phyloP scores from a whole-genome alignment of 2,797 vertebrate genomes.

The Falco naumanni region DNA sequence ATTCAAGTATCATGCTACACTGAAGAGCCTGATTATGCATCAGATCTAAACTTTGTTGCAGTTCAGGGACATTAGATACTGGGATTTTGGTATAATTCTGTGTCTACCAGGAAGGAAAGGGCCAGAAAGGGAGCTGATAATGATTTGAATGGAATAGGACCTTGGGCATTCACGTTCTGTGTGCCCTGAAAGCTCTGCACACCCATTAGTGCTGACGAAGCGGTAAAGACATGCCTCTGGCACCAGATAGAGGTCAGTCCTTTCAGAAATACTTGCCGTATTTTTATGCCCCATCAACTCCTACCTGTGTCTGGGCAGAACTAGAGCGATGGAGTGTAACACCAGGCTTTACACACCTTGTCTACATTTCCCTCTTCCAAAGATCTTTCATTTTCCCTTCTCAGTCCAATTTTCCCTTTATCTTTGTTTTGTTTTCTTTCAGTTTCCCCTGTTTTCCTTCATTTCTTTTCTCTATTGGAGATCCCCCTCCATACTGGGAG shows the following conservation, averaged over 20 bases:
- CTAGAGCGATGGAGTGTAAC: neutral
- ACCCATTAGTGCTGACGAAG: neutral
- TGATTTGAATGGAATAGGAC: neutral
- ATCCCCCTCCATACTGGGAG: neutral
- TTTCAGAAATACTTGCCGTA: neutral
- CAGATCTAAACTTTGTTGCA: neutral
- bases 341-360: neutral
- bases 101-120: constrained; percentile 23
- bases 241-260: neutral
- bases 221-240: neutral
- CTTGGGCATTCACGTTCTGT: neutral
- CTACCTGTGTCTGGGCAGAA: neutral
- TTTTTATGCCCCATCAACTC: neutral
- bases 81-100: neutral
- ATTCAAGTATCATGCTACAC: neutral
- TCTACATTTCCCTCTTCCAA: neutral
- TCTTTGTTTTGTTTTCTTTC: neutral
- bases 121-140: constrained; percentile 19
- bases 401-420: neutral
- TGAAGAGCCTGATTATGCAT: neutral
- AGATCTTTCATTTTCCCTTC: neutral
- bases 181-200: neutral
- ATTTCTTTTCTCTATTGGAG: neutral
- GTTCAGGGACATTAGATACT: neutral
- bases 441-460: neutral